These are phyloP conservation scores for Trinorchestia longiramus DNA, from an alignment of 1,140 invertebrate genomes.

Conservation along the genomic window DNA sequence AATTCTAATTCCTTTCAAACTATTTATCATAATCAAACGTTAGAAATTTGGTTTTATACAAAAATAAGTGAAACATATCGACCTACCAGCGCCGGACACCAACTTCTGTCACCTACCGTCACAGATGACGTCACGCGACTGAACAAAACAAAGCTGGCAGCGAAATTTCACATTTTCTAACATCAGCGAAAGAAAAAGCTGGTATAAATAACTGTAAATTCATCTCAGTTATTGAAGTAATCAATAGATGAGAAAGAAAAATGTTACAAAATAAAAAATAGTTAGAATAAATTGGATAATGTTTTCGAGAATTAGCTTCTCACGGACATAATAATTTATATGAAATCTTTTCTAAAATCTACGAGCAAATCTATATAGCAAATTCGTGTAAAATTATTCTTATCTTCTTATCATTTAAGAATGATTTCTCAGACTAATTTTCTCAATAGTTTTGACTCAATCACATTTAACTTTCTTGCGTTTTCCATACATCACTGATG, in stretches of 20 bases:
- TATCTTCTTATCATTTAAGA: too few relatives aligned
- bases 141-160: conserved; percentile 50
- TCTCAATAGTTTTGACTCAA: too few relatives aligned
- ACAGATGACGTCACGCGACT: conserved; percentile 49
- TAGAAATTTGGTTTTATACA: neutral
- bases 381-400: too few relatives aligned
- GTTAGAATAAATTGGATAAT: neutral
- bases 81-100: conserved; percentile 40
- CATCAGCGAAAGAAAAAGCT: neutral
- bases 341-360: too few relatives aligned
- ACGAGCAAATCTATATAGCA: too few relatives aligned
- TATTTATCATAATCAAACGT: neutral
- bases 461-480: too few relatives aligned
- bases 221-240: neutral
- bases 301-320: neutral
- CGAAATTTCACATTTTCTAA: conserved; percentile 46
- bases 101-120: neutral
- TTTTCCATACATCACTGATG: too few relatives aligned
- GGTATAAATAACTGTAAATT: neutral
- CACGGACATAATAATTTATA: neutral
- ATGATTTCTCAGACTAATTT: too few relatives aligned
- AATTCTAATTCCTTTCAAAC: neutral
- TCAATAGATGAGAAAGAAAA: neutral
- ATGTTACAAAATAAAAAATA: neutral
- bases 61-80: conserved; percentile 6